Percentiles rank a stretch among this genome's conserved stretches.
Evolutionary conservation across 2,797 vertebrate species (phyloP).

Genomic region (Yasuhikotakia modesta): DNA sequence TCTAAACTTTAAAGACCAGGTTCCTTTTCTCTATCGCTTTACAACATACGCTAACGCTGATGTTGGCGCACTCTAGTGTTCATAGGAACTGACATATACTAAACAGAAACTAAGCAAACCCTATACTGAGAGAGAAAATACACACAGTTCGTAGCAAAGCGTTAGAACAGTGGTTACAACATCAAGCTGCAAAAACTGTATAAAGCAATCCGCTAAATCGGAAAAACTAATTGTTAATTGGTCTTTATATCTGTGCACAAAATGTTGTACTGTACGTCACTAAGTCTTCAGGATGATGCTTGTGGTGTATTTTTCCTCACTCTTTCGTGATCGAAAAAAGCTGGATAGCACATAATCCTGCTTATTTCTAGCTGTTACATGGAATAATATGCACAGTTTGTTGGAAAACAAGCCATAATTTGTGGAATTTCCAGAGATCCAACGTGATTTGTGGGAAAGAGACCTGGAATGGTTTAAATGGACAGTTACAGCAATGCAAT

Average conservation of each 20-base stretch:
- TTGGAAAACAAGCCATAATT: neutral
- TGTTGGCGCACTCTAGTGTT: conserved; percentile 26
- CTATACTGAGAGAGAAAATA: neutral
- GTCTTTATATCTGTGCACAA: neutral
- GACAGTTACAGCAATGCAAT: neutral
- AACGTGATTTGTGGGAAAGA: conserved; percentile 7
- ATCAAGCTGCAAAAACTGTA: neutral
- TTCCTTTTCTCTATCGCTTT: too few species aligned
- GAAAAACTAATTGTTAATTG: neutral
- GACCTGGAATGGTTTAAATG: neutral
- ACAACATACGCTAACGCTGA: neutral
- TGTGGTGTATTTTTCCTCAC: neutral
- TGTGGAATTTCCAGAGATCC: neutral
- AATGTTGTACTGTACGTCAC: neutral
- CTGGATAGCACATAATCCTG: neutral
- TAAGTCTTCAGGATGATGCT: neutral
- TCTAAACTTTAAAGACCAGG: too few species aligned
- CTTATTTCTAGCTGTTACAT: neutral
- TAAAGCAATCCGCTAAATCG: neutral
- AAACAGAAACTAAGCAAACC: neutral
- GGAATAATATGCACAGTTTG: neutral
- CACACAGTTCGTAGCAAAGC: neutral
- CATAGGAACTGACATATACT: neutral
- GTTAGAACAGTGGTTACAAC: neutral
- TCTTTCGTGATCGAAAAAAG: neutral